Conservation (phyloP, 2,888 invertebrate genomes). For the Pristionchus maxplancki region DNA sequence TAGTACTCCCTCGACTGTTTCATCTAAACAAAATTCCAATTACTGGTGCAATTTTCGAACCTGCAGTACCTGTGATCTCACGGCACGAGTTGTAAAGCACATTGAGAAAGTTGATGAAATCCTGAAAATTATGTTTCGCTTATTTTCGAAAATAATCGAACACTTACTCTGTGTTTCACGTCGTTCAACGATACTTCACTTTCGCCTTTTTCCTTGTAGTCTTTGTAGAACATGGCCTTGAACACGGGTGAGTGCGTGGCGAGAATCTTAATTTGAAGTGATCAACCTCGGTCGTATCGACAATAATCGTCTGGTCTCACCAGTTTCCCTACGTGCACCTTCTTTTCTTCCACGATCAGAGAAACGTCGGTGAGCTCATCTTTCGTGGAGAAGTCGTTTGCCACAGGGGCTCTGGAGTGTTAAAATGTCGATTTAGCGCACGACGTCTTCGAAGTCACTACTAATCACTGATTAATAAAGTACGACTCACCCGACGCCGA, state of each 20-base stretch:
- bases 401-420: not conserved
- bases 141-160: not conserved
- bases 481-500: too few species aligned
- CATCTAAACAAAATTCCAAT: not conserved
- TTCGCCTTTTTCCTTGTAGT: not conserved
- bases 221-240: not conserved
- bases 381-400: not conserved
- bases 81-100: not conserved
- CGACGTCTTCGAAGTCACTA: not conserved
- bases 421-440: not conserved
- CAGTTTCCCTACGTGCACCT: not conserved
- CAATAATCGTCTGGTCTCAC: not conserved
- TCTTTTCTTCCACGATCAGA: not conserved
- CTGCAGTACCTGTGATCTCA: not conserved
- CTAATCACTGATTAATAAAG: not conserved
- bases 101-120: not conserved
- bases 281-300: not conserved
- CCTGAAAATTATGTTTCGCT: conserved; percentile 47
- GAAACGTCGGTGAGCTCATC: not conserved
- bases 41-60: not conserved
- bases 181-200: not conserved
- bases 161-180: not conserved
- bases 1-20: not conserved
- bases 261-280: not conserved
- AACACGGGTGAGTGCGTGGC: not conserved